Percentiles rank a stretch among this genome's conserved stretches.
Evolutionary conservation across 2,888 invertebrate genomes (phyloP).

Genomic region (Euzophera pinguis): DNA sequence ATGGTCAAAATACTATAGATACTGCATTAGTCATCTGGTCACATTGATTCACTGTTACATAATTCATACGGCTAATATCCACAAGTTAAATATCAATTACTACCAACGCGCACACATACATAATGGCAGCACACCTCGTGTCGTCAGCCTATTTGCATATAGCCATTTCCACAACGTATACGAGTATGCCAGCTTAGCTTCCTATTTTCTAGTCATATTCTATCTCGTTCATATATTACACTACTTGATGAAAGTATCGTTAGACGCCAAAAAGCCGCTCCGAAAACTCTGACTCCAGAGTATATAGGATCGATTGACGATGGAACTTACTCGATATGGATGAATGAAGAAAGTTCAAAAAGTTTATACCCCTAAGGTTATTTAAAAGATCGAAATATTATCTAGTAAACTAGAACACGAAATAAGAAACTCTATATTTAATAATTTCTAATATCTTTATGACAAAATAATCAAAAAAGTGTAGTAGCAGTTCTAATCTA

Average conservation of each 20-base stretch:
- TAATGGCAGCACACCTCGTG: conserved; percentile 14
- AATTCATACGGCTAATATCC: conserved; percentile 3
- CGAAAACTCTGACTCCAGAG: no score
- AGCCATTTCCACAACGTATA: conserved; percentile 31
- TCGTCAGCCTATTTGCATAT: conserved; percentile 38
- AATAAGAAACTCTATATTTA: no score
- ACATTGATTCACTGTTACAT: neutral
- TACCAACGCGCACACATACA: conserved; percentile 14
- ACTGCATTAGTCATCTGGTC: neutral
- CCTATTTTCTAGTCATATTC: conserved; percentile 54
- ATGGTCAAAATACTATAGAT: neutral
- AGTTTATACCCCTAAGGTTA: no score
- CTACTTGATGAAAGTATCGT: no score
- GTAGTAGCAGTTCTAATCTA: neutral
- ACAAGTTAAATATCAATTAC: conserved; percentile 6
- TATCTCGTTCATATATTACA: conserved; percentile 13
- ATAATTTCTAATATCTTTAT: no score
- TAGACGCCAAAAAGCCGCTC: no score
- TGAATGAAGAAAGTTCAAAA: no score
- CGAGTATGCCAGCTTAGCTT: conserved; percentile 34
- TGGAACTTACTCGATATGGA: no score
- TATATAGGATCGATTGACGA: no score
- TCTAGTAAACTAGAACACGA: no score
- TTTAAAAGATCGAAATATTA: no score
- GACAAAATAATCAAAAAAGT: neutral